Base-by-base conservation (phyloP, 2,888 invertebrate species). In the Stenodera caucasica region DNA sequence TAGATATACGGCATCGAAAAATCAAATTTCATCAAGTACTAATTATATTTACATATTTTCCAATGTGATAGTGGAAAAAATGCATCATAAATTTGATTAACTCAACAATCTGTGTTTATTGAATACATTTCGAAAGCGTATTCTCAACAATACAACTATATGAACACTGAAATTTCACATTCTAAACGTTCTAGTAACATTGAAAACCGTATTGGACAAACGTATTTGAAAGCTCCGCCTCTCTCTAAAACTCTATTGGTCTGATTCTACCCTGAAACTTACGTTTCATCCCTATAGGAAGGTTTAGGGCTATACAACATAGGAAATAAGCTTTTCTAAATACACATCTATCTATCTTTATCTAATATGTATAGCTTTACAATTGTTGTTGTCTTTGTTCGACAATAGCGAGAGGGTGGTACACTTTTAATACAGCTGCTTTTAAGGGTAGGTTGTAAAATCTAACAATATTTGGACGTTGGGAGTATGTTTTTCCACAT, bases 151-250 rank as follows among this genome's bases (percentile, higher is more conserved):
- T n/a, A 45, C 45, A 21, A 45, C 45, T 45, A 45, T 45, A 45
- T 3, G 11, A 30, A 33, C 54, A 33, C 3, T 33, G 30, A 18
- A 23, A 58, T 55, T 18, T 72, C 75, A 70, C 71, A 74, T 72
- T 73, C 73, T 73, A 72, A 72, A 62, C 66, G 51, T 60, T 58
- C 58, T 68, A 45, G 45, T 45, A 40, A 80, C 81, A 80, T 77
- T 79, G 79, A 79, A 81, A 81, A 81, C 80, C 81, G 81, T 81
- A 81, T 81, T 81, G 81, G 81, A 70, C 64, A 71, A 80, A 70
- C 81, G 81, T 81, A 81, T 81, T 81, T 78, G 68, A 62, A 67
- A 69, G 71, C 80, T 70, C 75, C 81, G 77, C 81, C 81, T 72
- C 58, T 61, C 68, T 70, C 75, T 73, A 72, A 72, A 76, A 74